These are phyloP conservation scores for Caenorhabditis macrosperma DNA, from an alignment of 2,888 invertebrate species.

Conservation along the genomic window DNA sequence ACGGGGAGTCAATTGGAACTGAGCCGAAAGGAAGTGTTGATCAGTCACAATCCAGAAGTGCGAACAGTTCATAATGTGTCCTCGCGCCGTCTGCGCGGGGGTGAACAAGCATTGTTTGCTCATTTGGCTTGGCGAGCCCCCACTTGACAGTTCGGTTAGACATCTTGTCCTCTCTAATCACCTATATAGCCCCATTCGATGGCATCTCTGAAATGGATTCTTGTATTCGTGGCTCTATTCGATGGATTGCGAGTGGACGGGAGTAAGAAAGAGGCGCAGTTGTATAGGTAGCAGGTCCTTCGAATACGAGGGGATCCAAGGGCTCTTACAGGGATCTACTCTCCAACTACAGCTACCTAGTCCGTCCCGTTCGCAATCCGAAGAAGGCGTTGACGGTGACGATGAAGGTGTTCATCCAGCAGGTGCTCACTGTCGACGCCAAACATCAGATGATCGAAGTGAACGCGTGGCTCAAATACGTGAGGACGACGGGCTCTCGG, in stretches of 20 bases:
- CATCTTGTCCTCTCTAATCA: conserved; percentile 44
- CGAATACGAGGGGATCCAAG: too few relatives aligned
- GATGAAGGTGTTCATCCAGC: conserved; percentile 76
- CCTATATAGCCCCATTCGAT: conserved; percentile 21
- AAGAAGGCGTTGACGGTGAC: conserved; percentile 65
- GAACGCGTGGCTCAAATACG: conserved; percentile 76
- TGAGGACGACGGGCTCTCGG: too few relatives aligned
- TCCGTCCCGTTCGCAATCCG: conserved; percentile 68
- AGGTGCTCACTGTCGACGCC: conserved; percentile 82
- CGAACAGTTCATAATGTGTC: conserved; percentile 24
- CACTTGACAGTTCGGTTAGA: conserved; percentile 60
- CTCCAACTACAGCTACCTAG: conserved; percentile 68
- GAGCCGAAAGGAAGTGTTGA: background rate
- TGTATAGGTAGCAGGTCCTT: conserved; percentile 55
- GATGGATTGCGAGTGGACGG: conserved; percentile 23
- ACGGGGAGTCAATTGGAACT: background rate
- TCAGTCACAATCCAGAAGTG: background rate
- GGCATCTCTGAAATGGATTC: conserved; percentile 8
- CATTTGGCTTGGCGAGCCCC: conserved; percentile 47
- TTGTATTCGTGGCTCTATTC: conserved; percentile 1
- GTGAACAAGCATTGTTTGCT: conserved; percentile 52
- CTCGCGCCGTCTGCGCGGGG: conserved; percentile 3
- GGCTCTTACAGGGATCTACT: conserved; percentile 65
- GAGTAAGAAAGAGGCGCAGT: conserved; percentile 60
- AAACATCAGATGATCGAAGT: conserved; percentile 76